Evolutionary conservation across 2,888 invertebrate genomes (phyloP).

Genomic region (Hoplodrina blanda): DNA sequence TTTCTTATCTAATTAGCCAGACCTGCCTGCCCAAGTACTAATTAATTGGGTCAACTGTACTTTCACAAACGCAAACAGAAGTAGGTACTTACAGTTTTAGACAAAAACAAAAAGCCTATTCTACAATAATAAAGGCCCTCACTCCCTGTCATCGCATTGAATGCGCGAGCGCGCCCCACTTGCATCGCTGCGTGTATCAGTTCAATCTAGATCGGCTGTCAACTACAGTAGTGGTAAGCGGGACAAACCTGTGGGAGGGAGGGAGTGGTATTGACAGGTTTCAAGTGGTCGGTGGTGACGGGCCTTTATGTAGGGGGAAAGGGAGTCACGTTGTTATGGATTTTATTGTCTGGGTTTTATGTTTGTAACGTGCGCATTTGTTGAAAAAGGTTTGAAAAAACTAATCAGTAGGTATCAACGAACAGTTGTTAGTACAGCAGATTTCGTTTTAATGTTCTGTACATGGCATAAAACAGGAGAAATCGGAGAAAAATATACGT

Average conservation of each 20-base stretch:
- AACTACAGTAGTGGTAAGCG: slow-evolving; percentile 37
- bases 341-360: background rate
- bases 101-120: slow-evolving; percentile 12
- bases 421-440: too few species aligned
- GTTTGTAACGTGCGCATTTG: background rate
- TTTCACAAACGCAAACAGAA: too few species aligned
- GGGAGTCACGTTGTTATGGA: slow-evolving; percentile 10
- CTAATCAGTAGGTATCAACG: background rate
- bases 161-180: slow-evolving; percentile 34
- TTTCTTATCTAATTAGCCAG: too few species aligned
- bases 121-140: slow-evolving; percentile 26
- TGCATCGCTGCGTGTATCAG: slow-evolving; percentile 40
- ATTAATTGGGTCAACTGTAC: too few species aligned
- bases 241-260: slow-evolving; percentile 1
- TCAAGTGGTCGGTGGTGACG: slow-evolving; percentile 25
- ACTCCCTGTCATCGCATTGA: slow-evolving; percentile 22
- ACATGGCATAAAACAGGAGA: too few species aligned
- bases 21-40: too few species aligned
- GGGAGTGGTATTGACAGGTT: slow-evolving; percentile 41
- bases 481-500: too few species aligned
- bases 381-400: background rate
- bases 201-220: slow-evolving; percentile 49
- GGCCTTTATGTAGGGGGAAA: background rate
- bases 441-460: too few species aligned
- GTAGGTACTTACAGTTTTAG: background rate